phyloP scores from a whole-genome alignment of 1,140 invertebrate genomes.

The Sitophilus oryzae region DNA sequence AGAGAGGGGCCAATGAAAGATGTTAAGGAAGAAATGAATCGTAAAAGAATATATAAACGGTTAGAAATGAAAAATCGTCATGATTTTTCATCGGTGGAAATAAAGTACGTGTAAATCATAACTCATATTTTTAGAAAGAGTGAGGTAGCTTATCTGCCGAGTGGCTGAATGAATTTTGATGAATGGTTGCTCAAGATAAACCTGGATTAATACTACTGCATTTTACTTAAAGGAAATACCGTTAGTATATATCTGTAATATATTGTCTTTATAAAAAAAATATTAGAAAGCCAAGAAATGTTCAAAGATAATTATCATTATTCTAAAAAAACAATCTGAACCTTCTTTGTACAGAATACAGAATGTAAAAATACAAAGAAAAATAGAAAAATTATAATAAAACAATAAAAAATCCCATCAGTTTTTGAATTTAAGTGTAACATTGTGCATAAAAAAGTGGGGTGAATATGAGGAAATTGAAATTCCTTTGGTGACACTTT shows the following conservation, averaged over 20 bases:
- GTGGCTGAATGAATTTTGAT: constrained; percentile 30
- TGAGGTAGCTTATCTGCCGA: constrained; percentile 29
- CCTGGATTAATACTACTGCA: constrained; percentile 34
- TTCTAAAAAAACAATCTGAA: no score
- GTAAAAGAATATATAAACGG: constrained; percentile 32
- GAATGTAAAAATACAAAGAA: neutral
- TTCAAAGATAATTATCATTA: no score
- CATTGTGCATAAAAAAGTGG: neutral
- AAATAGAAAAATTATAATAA: no score
- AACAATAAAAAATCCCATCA: no score
- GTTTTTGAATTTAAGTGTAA: no score
- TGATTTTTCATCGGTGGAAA: constrained; percentile 30
- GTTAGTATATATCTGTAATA: no score
- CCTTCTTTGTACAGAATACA: neutral
- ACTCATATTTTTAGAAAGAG: constrained; percentile 31
- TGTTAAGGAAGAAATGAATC: constrained; percentile 28
- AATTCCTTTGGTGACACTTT: neutral
- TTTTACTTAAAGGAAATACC: constrained; percentile 22
- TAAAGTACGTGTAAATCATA: constrained; percentile 27
- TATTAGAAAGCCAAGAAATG: no score
- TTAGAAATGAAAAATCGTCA: constrained; percentile 32
- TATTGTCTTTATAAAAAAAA: no score
- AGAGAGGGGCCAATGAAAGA: constrained; percentile 22
- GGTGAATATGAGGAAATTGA: neutral
- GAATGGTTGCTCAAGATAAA: constrained; percentile 31